Conservation (phyloP, 1,140 invertebrate species). For the Procambarus virginalis region DNA sequence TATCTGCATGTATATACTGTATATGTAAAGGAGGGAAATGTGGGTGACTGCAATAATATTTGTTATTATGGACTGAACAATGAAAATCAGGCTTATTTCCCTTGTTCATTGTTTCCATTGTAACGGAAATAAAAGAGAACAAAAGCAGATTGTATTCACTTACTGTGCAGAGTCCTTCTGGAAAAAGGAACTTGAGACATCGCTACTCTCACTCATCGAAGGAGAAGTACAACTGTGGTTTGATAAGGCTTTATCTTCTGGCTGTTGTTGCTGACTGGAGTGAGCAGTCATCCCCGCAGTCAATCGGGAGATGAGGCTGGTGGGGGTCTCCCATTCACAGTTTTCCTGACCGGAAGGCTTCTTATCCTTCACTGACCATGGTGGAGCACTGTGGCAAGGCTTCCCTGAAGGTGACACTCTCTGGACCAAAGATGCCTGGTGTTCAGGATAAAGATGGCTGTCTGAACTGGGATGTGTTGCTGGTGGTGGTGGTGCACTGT, state of each 20-base stretch:
- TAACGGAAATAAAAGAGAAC: background rate
- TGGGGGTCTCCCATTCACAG: conserved; percentile 43
- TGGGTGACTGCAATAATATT: no score
- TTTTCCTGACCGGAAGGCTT: background rate
- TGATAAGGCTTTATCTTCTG: conserved; percentile 1
- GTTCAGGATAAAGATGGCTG: background rate
- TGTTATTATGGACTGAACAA: no score
- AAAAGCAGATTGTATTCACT: background rate
- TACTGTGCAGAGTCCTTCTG: conserved; percentile 47
- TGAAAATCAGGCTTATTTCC: no score
- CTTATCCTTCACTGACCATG: background rate
- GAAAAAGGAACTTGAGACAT: conserved; percentile 29
- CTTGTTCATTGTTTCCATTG: no score
- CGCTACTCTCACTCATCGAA: conserved; percentile 48
- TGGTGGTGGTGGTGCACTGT: conserved; percentile 11
- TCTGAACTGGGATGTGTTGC: conserved; percentile 10
- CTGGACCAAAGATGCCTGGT: background rate
- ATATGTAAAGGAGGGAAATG: no score
- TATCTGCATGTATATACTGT: no score
- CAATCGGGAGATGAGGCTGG: conserved; percentile 55
- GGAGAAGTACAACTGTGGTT: conserved; percentile 37
- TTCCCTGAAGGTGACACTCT: background rate
- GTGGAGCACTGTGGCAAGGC: background rate
- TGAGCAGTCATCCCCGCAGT: conserved; percentile 46
- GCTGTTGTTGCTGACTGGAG: conserved; percentile 29